Evolutionary conservation across 2,888 invertebrate species (phyloP).

Genomic region (Agrenia bidenticulata): DNA sequence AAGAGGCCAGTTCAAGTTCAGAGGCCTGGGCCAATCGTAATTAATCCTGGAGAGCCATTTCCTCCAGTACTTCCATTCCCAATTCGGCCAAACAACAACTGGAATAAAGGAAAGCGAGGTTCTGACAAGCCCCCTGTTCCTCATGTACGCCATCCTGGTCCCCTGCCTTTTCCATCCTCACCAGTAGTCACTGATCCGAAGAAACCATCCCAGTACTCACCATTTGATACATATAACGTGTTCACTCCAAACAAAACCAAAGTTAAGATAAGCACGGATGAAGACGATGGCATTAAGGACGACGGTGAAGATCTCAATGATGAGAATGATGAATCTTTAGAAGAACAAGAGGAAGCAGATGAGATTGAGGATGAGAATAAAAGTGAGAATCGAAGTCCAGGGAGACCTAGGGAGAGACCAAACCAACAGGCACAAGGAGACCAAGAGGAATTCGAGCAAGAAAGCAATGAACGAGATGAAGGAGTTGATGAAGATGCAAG

Average conservation of each 20-base stretch:
- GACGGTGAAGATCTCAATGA: constrained; percentile 15
- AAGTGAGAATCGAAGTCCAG: neutral
- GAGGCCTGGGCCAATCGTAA: constrained; percentile 32
- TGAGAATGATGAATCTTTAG: constrained; percentile 4
- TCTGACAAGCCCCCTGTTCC: constrained; percentile 33
- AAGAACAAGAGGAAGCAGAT: constrained; percentile 13
- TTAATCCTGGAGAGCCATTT: constrained; percentile 38
- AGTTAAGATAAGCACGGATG: constrained; percentile 13
- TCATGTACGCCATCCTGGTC: constrained; percentile 39
- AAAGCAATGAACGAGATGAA: neutral
- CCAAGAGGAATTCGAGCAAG: constrained; percentile 9
- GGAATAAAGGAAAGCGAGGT: constrained; percentile 15
- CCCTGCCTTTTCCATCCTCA: constrained; percentile 33
- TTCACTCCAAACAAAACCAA: constrained; percentile 10
- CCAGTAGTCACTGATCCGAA: constrained; percentile 34
- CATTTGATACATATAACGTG: constrained; percentile 11
- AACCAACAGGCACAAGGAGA: constrained; percentile 14
- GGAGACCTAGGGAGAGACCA: neutral
- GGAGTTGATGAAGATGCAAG: constrained; percentile 17
- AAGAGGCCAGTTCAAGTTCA: constrained; percentile 15
- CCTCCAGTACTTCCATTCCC: constrained; percentile 35
- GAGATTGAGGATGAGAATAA: constrained; percentile 12
- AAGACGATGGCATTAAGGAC: constrained; percentile 11
- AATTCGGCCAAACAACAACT: constrained; percentile 34
- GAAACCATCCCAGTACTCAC: constrained; percentile 22